Conservation (phyloP, 1,140 invertebrate genomes). For the Pectinophora gossypiella region DNA sequence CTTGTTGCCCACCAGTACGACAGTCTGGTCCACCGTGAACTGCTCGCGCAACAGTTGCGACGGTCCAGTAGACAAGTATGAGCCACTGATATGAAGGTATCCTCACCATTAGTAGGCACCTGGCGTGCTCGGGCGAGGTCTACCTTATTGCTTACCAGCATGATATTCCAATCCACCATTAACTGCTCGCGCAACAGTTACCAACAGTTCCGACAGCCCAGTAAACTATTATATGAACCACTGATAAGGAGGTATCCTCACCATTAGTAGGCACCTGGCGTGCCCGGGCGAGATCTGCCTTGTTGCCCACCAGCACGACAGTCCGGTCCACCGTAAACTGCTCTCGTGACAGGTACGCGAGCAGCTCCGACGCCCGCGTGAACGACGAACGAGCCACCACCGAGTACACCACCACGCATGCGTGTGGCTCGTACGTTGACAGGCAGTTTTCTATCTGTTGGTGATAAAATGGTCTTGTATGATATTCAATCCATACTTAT, state of each 20-base stretch:
- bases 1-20: constrained; percentile 96
- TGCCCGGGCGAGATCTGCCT: constrained; percentile 92
- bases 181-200: constrained; percentile 88
- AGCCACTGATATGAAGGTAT: too few species aligned
- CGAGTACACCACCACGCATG: constrained; percentile 92
- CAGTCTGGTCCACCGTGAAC: constrained; percentile 86
- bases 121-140: constrained; percentile 91
- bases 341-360: constrained; percentile 88
- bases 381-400: constrained; percentile 88
- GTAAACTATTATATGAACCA: too few species aligned
- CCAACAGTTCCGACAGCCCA: too few species aligned
- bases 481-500: too few species aligned
- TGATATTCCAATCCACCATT: constrained; percentile 88
- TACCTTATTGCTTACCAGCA: constrained; percentile 95
- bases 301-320: constrained; percentile 95
- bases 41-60: constrained; percentile 88
- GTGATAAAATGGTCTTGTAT: too few species aligned
- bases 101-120: constrained; percentile 87
- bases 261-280: constrained; percentile 88
- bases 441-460: constrained; percentile 87
- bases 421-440: constrained; percentile 91
- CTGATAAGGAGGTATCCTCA: too few species aligned
- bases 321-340: constrained; percentile 87
- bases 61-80: too few species aligned
- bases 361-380: constrained; percentile 84